Conservation (phyloP, 2,888 invertebrate species). For the Spodoptera picta region DNA sequence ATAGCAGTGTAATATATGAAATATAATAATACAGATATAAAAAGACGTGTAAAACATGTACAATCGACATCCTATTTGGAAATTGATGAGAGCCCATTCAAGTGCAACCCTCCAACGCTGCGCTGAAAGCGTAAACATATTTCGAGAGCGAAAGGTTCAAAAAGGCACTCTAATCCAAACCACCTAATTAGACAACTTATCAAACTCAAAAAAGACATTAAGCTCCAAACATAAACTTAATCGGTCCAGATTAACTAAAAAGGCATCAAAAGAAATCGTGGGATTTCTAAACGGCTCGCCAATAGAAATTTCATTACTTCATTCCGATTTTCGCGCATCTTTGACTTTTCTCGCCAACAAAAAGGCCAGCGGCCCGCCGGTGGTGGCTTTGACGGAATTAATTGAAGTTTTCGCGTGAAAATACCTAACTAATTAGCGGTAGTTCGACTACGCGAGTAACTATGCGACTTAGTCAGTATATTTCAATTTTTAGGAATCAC, state of each 20-base stretch:
- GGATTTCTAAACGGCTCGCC: conserved; percentile 63
- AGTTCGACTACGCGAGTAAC: conserved; percentile 63
- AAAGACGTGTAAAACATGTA: conserved; percentile 8
- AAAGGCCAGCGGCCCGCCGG: conserved; percentile 60
- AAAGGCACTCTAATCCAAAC: not conserved
- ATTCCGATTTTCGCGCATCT: conserved; percentile 71
- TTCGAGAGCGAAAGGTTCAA: not conserved
- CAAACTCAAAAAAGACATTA: conserved; percentile 20
- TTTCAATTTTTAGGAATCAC: conserved; percentile 55
- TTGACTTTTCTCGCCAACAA: conserved; percentile 71
- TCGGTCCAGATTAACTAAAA: conserved; percentile 49
- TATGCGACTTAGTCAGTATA: conserved; percentile 51
- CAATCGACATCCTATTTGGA: conserved; percentile 11
- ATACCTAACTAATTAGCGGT: conserved; percentile 79
- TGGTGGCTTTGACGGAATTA: conserved; percentile 78
- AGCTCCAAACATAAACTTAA: conserved; percentile 45
- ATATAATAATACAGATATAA: conserved; percentile 31
- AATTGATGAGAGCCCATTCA: not conserved
- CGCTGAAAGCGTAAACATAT: not conserved
- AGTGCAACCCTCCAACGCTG: not conserved
- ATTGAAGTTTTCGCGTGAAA: conserved; percentile 81
- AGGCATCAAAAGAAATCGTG: conserved; percentile 59
- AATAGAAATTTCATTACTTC: conserved; percentile 74
- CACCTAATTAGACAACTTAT: conserved; percentile 5
- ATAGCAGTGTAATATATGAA: conserved; percentile 16